Evolutionary conservation across 2,113 vertebrate species (phyloP).

Genomic region (Neodon shergylaensis): DNA sequence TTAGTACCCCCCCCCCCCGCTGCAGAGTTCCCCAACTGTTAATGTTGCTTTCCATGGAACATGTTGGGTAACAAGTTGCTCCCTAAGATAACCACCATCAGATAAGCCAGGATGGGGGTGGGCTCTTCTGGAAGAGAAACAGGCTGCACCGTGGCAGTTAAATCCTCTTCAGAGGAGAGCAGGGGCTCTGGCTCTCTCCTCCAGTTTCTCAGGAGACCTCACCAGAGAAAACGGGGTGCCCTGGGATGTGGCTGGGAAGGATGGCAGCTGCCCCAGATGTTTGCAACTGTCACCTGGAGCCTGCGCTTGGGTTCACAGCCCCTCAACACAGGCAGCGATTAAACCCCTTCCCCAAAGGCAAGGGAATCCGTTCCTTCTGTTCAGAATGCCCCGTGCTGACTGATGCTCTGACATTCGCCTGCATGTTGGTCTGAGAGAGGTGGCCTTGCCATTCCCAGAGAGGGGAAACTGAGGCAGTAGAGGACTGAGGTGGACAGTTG

Average conservation of each 20-base stretch:
- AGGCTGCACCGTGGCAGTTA: slow-evolving; percentile 55
- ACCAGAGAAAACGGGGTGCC: not conserved
- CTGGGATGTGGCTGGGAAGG: not conserved
- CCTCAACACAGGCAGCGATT: not conserved
- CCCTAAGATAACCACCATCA: slow-evolving; percentile 41
- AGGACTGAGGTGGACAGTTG: not conserved
- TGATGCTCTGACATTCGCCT: not conserved
- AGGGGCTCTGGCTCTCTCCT: slow-evolving; percentile 49
- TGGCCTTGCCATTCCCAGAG: not conserved
- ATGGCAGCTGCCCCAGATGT: slow-evolving; percentile 17
- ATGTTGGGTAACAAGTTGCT: slow-evolving; percentile 58
- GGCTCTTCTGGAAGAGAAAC: slow-evolving; percentile 50
- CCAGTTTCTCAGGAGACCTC: not conserved
- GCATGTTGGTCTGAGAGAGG: not conserved
- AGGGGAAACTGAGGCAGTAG: slow-evolving; percentile 49
- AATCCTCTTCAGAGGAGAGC: slow-evolving; percentile 62
- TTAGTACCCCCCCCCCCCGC: not conserved
- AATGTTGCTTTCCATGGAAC: slow-evolving; percentile 45
- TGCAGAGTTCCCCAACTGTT: not conserved
- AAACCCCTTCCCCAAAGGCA: not conserved
- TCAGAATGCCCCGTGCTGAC: fast-evolving
- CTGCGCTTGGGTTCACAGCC: not conserved
- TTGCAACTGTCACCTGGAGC: slow-evolving; percentile 36
- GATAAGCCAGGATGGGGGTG: slow-evolving; percentile 56
- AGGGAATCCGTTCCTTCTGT: fast-evolving